Evolutionary conservation across 2,797 vertebrate genomes (phyloP).

Genomic region (Mastacembelus armatus): DNA sequence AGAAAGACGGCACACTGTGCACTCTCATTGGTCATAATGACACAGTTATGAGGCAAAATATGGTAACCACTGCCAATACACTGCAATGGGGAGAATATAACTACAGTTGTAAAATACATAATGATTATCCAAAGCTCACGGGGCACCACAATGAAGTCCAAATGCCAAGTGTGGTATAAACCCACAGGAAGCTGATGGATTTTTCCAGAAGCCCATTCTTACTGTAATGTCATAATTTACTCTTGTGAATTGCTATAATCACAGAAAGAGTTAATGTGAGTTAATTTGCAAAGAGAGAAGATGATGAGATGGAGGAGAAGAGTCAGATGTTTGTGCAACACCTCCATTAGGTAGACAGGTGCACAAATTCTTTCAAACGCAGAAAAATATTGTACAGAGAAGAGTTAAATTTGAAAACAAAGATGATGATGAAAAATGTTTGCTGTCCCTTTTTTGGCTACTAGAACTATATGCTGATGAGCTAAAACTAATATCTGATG

Average conservation of each 20-base stretch:
- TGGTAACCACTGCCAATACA: conserved; percentile 53
- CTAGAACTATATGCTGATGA: no score
- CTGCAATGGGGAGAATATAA: conserved; percentile 38
- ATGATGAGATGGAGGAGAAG: neutral
- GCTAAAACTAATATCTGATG: no score
- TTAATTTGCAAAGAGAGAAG: conserved; percentile 3
- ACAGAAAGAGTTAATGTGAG: conserved; percentile 15
- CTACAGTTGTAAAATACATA: conserved; percentile 38
- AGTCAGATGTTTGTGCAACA: neutral
- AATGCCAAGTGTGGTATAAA: conserved; percentile 59
- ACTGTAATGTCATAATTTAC: conserved; percentile 33
- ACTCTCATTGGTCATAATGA: conserved; percentile 47
- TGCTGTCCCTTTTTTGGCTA: no score
- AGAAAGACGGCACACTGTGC: neutral
- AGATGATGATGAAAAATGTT: no score
- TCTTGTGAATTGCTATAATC: conserved; percentile 28
- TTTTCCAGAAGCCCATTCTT: conserved; percentile 13
- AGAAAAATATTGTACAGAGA: no score
- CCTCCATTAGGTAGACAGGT: neutral
- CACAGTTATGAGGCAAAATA: conserved; percentile 53
- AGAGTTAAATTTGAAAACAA: no score
- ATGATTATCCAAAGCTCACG: conserved; percentile 55
- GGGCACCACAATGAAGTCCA: conserved; percentile 26
- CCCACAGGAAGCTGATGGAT: conserved; percentile 31
- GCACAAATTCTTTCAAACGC: no score